Evolutionary conservation across 2,113 vertebrate species (phyloP).

Genomic region (Actenoides hombroni): DNA sequence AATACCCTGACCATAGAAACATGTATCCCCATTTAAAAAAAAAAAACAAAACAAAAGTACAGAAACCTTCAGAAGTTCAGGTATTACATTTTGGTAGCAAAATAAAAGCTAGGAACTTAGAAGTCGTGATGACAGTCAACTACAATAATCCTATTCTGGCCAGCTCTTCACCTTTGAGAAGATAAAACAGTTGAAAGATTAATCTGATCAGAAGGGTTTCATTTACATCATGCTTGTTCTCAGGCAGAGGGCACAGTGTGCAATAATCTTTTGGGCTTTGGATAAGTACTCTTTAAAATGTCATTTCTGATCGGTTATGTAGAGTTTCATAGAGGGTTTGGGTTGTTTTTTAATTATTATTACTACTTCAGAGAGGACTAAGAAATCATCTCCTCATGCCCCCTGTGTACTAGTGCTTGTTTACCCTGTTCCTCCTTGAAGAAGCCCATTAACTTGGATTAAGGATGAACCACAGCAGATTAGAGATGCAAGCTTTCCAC

Average conservation of each 20-base stretch:
- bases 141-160: neutral
- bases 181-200: neutral
- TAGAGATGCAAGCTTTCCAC: neutral
- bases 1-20: neutral
- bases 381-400: neutral
- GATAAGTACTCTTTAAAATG: neutral
- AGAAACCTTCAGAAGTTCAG: neutral
- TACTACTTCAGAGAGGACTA: neutral
- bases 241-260: neutral
- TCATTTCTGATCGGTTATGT: neutral
- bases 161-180: neutral
- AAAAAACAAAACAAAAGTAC: neutral
- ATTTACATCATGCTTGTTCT: neutral
- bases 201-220: neutral
- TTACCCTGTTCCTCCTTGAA: neutral
- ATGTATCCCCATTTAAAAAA: neutral
- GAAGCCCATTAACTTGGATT: neutral
- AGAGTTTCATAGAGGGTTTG: rapidly evolving
- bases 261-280: neutral
- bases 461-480: neutral
- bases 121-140: neutral
- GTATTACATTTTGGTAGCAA: neutral
- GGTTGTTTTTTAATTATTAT: neutral
- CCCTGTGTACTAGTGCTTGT: neutral
- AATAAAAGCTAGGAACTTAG: neutral